A percentile compares a stretch with the other conserved stretches of the same genome.
phyloP scores from a whole-genome alignment of 2,888 invertebrate species.

The Pseudeuparius sepicola region DNA sequence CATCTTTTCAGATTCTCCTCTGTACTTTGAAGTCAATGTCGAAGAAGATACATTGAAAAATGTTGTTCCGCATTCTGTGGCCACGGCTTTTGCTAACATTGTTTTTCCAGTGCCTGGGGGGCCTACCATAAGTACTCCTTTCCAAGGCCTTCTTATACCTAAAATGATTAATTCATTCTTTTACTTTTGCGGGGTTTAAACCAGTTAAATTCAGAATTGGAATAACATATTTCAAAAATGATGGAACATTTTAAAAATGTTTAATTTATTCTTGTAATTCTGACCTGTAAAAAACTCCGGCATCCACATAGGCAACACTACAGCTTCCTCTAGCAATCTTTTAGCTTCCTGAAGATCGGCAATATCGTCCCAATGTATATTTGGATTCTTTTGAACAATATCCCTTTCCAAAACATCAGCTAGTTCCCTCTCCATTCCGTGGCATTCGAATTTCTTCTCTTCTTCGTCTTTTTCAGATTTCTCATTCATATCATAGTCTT shows the following conservation, averaged over 20 bases:
- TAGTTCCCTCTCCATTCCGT: slow-evolving; percentile 77
- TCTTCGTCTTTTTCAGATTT: slow-evolving; percentile 40
- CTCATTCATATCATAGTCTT: slow-evolving; percentile 55
- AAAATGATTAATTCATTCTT: slow-evolving; percentile 18
- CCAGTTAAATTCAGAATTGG: too few species aligned
- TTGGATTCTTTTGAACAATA: slow-evolving; percentile 94
- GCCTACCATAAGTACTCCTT: slow-evolving; percentile 90
- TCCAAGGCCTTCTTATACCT: slow-evolving; percentile 94
- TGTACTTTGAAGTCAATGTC: slow-evolving; percentile 94
- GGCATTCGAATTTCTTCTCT: slow-evolving; percentile 75
- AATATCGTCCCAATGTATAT: slow-evolving; percentile 91
- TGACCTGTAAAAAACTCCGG: slow-evolving; percentile 92
- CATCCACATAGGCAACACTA: slow-evolving; percentile 95
- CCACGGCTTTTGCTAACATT: slow-evolving; percentile 95
- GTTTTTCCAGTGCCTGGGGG: slow-evolving; percentile 94
- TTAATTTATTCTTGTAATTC: slow-evolving; percentile 1
- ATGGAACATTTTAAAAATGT: slow-evolving; percentile 5
- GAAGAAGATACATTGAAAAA: slow-evolving; percentile 97
- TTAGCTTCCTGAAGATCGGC: slow-evolving; percentile 86
- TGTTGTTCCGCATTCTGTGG: slow-evolving; percentile 95
- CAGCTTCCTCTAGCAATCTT: slow-evolving; percentile 88
- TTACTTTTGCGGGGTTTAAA: too few species aligned
- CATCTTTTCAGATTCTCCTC: slow-evolving; percentile 98
- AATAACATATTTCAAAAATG: slow-evolving; percentile 1
- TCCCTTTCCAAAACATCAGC: slow-evolving; percentile 87